A percentile compares a stretch with the other conserved stretches of the same genome.
Evolutionary conservation across 2,797 vertebrate genomes (phyloP).

Genomic region (Gila robusta): DNA sequence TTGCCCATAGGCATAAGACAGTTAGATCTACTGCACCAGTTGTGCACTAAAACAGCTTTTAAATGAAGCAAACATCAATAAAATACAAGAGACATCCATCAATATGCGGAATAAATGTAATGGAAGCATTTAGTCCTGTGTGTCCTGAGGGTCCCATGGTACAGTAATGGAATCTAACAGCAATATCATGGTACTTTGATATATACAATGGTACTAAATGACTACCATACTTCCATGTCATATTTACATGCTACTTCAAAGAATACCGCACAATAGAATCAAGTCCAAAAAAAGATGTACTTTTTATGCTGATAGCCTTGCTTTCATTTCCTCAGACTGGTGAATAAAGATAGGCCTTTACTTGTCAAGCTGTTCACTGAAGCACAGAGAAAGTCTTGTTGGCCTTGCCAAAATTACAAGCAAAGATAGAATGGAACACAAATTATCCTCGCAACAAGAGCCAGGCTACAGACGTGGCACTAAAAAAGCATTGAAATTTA

Average conservation of each 20-base stretch:
- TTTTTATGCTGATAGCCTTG: constrained; percentile 25
- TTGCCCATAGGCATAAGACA: constrained; percentile 2
- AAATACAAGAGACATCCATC: constrained; percentile 28
- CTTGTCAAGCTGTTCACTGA: constrained; percentile 55
- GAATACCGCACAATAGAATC: not conserved
- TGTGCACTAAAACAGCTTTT: constrained; percentile 30
- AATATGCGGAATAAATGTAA: constrained; percentile 16
- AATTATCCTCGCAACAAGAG: constrained; percentile 48
- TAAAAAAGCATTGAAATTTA: constrained; percentile 17
- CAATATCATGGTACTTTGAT: not conserved
- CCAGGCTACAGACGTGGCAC: constrained; percentile 29
- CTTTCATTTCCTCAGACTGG: constrained; percentile 43
- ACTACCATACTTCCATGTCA: not conserved
- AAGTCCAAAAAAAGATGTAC: not conserved
- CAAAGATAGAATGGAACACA: constrained; percentile 45
- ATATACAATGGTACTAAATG: not conserved
- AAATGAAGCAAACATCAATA: constrained; percentile 42
- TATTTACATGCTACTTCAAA: not conserved
- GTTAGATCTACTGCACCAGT: not conserved
- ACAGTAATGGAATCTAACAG: not conserved
- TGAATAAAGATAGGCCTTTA: constrained; percentile 52
- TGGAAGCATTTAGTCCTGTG: not conserved
- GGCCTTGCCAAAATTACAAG: constrained; percentile 53
- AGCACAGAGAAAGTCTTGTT: constrained; percentile 51
- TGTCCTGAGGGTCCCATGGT: not conserved